Evolutionary conservation across 2,888 invertebrate genomes (phyloP), one percentile per base, ranked within the genome.

Genomic region (Microdon myrmicae): DNA sequence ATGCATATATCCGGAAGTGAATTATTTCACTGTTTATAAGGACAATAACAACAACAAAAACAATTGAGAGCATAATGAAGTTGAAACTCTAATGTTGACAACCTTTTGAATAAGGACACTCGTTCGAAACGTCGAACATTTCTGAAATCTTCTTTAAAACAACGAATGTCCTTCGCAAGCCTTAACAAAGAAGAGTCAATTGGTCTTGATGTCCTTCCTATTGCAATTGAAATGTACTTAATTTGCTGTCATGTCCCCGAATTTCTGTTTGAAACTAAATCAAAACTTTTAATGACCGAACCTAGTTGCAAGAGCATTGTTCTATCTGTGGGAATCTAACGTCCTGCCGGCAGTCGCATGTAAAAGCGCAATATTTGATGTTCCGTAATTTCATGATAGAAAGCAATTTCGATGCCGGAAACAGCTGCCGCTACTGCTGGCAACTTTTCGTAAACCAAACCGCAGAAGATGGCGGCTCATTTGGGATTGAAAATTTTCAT

Each of bases 61-160:
- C 64, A 64, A 64, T 58, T 14, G 34, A 19, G 26, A 47, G 22
- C 19, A 58, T 64, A 64, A 64, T 53, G 64, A 64, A 58, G 49
- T 41, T 56, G n/a, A n/a, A n/a, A n/a, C n/a, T n/a, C n/a, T 51
- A 56, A 61, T 49, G 56, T 48, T 49, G 55, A 55, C 49, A 26
- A 37, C 59, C 47, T 54, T 43, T 43, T 44, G 47, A 60, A 23
- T 31, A 12, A 19, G 56, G 34, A 35, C 49, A 56, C 34, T 49
- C 28, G 12, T 45, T 58, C 23, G 34, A 39, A 19, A 8, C 47
- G 13, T 14, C 44, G 43, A 53, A n/a, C n/a, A n/a, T n/a, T n/a
- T n/a, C n/a, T n/a, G n/a, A n/a, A n/a, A n/a, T n/a, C n/a, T n/a
- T n/a, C n/a, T n/a, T n/a, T n/a, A n/a, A n/a, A n/a, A n/a, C n/a